phyloP scores from a whole-genome alignment of 2,797 vertebrate genomes.

The Bufotes viridis region DNA sequence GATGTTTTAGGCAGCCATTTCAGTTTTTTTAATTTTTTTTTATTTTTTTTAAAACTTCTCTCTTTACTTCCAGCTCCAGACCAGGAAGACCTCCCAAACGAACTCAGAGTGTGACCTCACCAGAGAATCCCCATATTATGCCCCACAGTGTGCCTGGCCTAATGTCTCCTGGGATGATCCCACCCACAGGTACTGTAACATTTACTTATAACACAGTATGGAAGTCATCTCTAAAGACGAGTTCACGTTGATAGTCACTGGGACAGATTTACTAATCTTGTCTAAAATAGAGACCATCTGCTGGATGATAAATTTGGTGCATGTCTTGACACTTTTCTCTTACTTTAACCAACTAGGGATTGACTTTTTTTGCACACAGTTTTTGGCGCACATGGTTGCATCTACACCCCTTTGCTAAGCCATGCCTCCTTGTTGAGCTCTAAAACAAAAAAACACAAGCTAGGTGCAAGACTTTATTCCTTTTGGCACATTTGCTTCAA shows the following conservation, averaged over 20 bases:
- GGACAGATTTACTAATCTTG: too few relatives aligned
- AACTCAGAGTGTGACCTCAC: slow-evolving; percentile 96
- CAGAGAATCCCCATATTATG: slow-evolving; percentile 99
- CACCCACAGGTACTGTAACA: slow-evolving; percentile 90
- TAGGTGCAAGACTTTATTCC: too few relatives aligned
- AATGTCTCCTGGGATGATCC: slow-evolving; percentile 99
- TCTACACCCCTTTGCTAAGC: too few relatives aligned
- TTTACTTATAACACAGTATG: background rate
- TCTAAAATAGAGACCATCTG: too few relatives aligned
- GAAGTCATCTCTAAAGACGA: background rate
- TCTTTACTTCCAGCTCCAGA: slow-evolving; percentile 91
- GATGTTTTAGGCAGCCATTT: slow-evolving; percentile 88
- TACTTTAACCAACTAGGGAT: too few relatives aligned
- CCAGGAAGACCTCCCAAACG: slow-evolving; percentile 98
- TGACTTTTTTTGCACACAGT: too few relatives aligned
- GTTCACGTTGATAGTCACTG: background rate
- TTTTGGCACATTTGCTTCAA: too few relatives aligned
- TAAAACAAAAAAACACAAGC: too few relatives aligned
- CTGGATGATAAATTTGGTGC: too few relatives aligned
- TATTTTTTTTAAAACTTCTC: slow-evolving; percentile 75
- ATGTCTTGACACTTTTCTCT: too few relatives aligned
- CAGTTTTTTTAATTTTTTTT: slow-evolving; percentile 64
- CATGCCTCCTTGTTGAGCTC: too few relatives aligned
- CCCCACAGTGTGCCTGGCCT: slow-evolving; percentile 98
- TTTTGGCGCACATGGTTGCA: too few relatives aligned